These are phyloP conservation scores for Pentamera pediparva DNA, from an alignment of 53 echinoderm and acorn worm species.

Conservation along the genomic window DNA sequence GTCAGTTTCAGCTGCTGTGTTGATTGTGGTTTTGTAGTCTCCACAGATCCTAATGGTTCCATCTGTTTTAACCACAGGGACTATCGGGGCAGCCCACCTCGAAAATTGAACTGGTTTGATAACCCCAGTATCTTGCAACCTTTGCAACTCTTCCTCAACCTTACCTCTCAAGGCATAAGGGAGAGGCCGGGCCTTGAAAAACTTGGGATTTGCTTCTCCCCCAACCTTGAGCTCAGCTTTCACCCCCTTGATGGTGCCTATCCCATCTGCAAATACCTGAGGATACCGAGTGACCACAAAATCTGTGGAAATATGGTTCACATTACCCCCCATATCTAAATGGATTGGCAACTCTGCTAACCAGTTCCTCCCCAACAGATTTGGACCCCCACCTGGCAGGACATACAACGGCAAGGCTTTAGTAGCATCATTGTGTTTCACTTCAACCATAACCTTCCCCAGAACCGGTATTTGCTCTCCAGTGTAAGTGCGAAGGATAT, in stretches of 20 bases:
- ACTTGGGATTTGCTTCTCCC: conserved; percentile 44
- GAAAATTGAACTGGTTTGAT: conserved; percentile 32
- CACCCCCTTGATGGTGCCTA: conserved; percentile 22
- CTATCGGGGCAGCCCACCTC: conserved; percentile 34
- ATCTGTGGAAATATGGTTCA: not conserved
- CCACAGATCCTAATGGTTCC: conserved; percentile 34
- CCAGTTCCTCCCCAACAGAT: conserved; percentile 14
- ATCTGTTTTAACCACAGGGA: conserved; percentile 12
- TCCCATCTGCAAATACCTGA: conserved; percentile 24
- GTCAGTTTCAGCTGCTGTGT: conserved; percentile 16
- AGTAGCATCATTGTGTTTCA: not conserved
- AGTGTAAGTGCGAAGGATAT: conserved; percentile 19
- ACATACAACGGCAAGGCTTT: not conserved
- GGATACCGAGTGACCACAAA: not conserved
- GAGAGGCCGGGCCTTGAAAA: conserved; percentile 37
- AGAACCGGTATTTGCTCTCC: not conserved
- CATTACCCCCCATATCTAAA: not conserved
- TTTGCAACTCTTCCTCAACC: conserved; percentile 40
- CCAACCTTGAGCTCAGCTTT: conserved; percentile 4
- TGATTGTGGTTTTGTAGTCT: conserved; percentile 34
- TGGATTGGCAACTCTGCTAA: not conserved
- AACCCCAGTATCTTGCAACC: conserved; percentile 11
- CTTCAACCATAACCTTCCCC: conserved; percentile 13
- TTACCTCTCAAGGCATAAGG: conserved; percentile 29
- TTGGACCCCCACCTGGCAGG: not conserved